Evolutionary conservation across 2,888 invertebrate genomes (phyloP).

Genomic region (Fragum fragum): DNA sequence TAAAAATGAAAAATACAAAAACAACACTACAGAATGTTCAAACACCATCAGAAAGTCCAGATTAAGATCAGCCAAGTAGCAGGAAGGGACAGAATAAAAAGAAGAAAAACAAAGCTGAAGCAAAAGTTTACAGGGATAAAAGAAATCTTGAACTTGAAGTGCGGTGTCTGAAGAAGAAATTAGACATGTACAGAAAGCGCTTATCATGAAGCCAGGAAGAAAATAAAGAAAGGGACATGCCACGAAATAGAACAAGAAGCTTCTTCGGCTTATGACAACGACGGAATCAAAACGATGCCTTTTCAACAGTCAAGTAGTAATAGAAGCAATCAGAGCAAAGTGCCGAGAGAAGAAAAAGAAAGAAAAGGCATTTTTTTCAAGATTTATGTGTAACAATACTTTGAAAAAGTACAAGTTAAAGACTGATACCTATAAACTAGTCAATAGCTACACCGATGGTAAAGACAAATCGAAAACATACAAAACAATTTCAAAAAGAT

Average conservation of each 20-base stretch:
- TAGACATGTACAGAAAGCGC: slow-evolving; percentile 30
- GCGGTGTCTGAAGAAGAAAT: slow-evolving; percentile 20
- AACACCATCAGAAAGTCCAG: no score
- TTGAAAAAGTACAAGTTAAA: slow-evolving; percentile 33
- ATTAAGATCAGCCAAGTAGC: no score
- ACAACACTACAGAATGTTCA: no score
- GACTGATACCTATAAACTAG: background rate
- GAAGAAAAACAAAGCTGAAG: no score
- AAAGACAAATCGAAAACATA: background rate
- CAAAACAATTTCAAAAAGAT: background rate
- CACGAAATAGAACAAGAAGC: background rate
- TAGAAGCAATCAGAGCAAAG: slow-evolving; percentile 21
- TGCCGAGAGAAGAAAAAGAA: slow-evolving; percentile 23
- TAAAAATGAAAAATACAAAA: no score
- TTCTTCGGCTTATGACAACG: background rate
- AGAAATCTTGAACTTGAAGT: slow-evolving; percentile 5
- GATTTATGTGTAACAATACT: background rate
- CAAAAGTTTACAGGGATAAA: no score
- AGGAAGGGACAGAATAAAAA: no score
- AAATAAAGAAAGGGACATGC: background rate
- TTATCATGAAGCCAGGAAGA: slow-evolving; percentile 10
- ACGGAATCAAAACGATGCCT: background rate
- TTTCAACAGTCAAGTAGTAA: background rate
- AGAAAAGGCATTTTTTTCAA: slow-evolving; percentile 14
- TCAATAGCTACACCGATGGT: background rate